Conservation (phyloP, 2,113 vertebrate genomes). For the Toxostoma redivivum region DNA sequence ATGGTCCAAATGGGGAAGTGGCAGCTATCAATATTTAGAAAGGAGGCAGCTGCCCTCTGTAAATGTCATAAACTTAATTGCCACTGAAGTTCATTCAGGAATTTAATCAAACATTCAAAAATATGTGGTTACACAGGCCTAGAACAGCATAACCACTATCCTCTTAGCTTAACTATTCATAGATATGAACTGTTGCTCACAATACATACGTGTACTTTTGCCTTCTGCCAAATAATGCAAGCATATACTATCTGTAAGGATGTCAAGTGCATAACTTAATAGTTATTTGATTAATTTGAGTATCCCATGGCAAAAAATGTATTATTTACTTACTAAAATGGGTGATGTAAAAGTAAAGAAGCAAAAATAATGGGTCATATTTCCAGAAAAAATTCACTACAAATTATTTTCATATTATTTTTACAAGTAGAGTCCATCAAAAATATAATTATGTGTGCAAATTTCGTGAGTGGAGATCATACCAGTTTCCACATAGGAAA, state of each 20-base stretch:
- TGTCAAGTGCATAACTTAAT: neutral
- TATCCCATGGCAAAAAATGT: neutral
- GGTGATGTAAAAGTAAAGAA: neutral
- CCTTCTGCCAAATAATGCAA: neutral
- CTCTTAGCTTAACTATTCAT: neutral
- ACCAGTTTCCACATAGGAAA: neutral
- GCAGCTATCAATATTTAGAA: neutral
- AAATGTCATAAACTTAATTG: neutral
- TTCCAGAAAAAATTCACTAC: neutral
- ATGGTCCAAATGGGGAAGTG: neutral
- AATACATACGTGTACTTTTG: rapidly evolving
- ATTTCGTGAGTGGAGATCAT: neutral
- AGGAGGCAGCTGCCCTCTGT: neutral
- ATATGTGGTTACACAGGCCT: neutral
- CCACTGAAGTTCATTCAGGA: neutral
- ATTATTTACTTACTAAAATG: neutral
- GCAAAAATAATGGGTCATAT: neutral
- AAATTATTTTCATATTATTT: neutral
- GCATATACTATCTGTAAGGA: neutral
- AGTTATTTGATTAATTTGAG: neutral
- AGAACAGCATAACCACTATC: neutral
- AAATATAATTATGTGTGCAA: neutral
- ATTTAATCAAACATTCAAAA: neutral
- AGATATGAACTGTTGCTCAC: neutral
- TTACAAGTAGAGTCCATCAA: neutral